Percentiles rank a stretch among this genome's conserved stretches.
Evolutionary conservation across 2,888 invertebrate genomes (phyloP).

Genomic region (Yponomeuta cagnagella): DNA sequence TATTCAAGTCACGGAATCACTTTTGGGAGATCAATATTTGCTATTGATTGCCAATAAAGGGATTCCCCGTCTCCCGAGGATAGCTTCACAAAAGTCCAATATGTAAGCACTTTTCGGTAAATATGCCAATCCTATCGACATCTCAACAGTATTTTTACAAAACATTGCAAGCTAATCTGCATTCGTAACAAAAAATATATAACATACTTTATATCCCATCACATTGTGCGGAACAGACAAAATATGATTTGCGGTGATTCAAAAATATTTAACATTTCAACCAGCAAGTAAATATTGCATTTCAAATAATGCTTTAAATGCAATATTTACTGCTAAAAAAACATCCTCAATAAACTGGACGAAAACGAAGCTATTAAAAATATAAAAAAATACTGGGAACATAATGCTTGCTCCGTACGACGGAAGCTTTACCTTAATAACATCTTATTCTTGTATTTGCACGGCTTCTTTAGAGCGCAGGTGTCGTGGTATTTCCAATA

Average conservation of each 20-base stretch:
- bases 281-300: too few relatives aligned
- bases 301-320: too few relatives aligned
- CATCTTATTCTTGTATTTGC: conserved; percentile 28
- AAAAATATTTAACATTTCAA: too few relatives aligned
- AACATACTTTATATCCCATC: too few relatives aligned
- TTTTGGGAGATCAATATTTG: neutral
- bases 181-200: neutral
- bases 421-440: conserved; percentile 20
- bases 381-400: neutral
- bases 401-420: neutral
- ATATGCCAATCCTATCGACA: neutral
- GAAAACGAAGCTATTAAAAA: too few relatives aligned
- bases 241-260: neutral
- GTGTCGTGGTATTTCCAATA: conserved; percentile 38
- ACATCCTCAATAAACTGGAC: too few relatives aligned
- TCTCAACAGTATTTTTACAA: neutral
- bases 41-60: neutral
- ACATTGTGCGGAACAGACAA: neutral
- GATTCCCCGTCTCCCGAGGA: neutral
- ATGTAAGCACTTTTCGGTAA: neutral
- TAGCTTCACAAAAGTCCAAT: neutral
- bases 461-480: conserved; percentile 36
- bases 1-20: neutral
- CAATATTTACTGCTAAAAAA: too few relatives aligned
- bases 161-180: neutral